Evolutionary conservation across 1,140 invertebrate species (phyloP), one percentile per base, ranked within the genome.

Genomic region (Drosophila elegans): DNA sequence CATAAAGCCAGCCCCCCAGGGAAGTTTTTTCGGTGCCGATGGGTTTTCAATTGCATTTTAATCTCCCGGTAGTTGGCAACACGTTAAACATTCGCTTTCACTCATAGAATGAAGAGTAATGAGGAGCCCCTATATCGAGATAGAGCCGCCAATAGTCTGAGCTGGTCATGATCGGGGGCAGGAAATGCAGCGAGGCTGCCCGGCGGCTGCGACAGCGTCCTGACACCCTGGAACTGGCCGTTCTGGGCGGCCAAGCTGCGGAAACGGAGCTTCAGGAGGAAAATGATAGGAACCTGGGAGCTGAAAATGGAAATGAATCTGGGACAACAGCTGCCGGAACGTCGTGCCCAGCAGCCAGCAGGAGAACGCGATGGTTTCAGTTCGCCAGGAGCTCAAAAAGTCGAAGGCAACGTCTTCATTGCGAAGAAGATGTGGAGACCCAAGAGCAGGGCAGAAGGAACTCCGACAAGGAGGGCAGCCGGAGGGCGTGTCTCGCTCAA

Each of bases 201-300:
- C 75, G 51, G 45, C 49, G 69, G 27, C 44, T 74, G 42, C 85
- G 85, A 39, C 90, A 80, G 51, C 82, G 90, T 48, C 90, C 90
- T 12, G 90, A 91, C 51, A 91, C 80, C 4, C 55, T 91, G 67
- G 90, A 91, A 55, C 52, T 91, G 72, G 69, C 79, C 6, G 90
- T 90, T 48, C 64, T 91, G 34, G 80, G 66, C 2, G 51, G 45
- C 11, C 46, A 48, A 3, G 32, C 41, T 12, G 41, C 6, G 48
- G 71, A 63, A 9, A 36, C 39, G 21, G 46, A 59, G 13, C 5
- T 12, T 6, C 57, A 56, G 10, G 46, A 62, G 46, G 7, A 55
- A 1, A 49, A 44, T 38, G 21, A 56, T 32, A 16, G 27, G 39
- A 49, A 16, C 13, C 32, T 54, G 3, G 44, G 10, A 45, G 10